Base-by-base conservation (phyloP, 2,888 invertebrate species). In the Eurytoma californica region DNA sequence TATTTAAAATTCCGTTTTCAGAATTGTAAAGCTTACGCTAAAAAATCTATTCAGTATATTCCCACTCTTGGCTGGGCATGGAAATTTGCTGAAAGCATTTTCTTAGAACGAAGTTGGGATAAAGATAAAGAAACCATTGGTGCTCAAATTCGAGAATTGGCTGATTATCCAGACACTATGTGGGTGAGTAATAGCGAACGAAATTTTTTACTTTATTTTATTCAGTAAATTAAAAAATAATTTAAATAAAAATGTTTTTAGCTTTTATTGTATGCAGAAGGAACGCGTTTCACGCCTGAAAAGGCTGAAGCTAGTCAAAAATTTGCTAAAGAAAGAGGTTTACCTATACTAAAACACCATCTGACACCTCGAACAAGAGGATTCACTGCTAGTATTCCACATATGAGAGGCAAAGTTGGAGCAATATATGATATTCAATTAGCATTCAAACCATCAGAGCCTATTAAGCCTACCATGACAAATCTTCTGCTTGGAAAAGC, bases 1-100 rank as follows among this genome's bases (percentile, higher is more conserved):
- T 65, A 18, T 39, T 72, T 60, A 24, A 5, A 39, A 70, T 28
- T 65, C 57, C 20, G 9, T n/a, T 93, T 93, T 85, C 90, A 96
- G 94, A 97, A 97, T 90, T 97, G 97, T 85, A 98, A 98, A 92
- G 97, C 98, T 0, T 98, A 97, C 90, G 97, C 97, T 0, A 98
- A 98, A 91, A 96, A 97, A 91, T 95, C 95, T 16, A 94, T 98
- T 82, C 94, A 95, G 85, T 97, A 96, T 89, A 92, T 98, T 83
- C 98, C 98, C 39, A 94, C 97, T 13, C 93, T 98, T 84, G 98
- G 98, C 53, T 98, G 98, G 98, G 95, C 96, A 86, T 98, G 98
- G 97, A 96, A 97, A 91, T 97, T 97, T 90, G 96, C 96, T 0
- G 98, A 98, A 90, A 96, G 96, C 91, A 96, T 98, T 81, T 98